Percentiles rank a stretch among this genome's conserved stretches.
phyloP scores from a whole-genome alignment of 2,888 invertebrate genomes.

The Frankliniella fusca region DNA sequence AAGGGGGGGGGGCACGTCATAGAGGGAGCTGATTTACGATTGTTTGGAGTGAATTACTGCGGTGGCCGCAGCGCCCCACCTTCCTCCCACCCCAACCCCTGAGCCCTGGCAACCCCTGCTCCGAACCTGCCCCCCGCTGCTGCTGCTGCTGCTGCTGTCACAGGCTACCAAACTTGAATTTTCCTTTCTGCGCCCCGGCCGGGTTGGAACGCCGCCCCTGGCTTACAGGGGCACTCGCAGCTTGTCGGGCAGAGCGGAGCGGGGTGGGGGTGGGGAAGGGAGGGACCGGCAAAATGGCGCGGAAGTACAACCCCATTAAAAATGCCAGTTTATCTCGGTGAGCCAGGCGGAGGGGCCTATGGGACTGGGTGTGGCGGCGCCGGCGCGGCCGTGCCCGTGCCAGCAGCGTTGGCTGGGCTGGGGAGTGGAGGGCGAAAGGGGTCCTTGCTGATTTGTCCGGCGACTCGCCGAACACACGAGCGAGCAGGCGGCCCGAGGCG shows the following conservation, averaged over 20 bases:
- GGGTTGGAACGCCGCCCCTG: not conserved
- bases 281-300: not conserved
- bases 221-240: not conserved
- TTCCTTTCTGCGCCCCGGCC: not conserved
- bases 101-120: not conserved
- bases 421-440: too few species aligned
- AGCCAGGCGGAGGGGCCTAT: not conserved
- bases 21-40: conserved; percentile 7
- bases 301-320: not conserved
- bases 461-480: too few species aligned
- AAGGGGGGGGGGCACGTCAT: not conserved
- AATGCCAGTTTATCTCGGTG: not conserved
- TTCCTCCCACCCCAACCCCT: not conserved
- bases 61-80: not conserved
- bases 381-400: too few species aligned
- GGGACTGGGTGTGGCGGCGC: too few species aligned
- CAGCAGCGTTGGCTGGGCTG: too few species aligned
- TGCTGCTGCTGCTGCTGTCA: not conserved
- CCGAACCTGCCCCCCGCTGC: not conserved
- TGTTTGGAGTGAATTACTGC: conserved; percentile 16
- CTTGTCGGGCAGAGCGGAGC: not conserved
- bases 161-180: not conserved
- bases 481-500: too few species aligned
- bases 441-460: too few species aligned
- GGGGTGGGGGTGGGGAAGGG: too few species aligned